A percentile compares a stretch with the other conserved stretches of the same genome.
Evolutionary conservation across 2,113 vertebrate genomes (phyloP).

Genomic region (Electrona antarctica): DNA sequence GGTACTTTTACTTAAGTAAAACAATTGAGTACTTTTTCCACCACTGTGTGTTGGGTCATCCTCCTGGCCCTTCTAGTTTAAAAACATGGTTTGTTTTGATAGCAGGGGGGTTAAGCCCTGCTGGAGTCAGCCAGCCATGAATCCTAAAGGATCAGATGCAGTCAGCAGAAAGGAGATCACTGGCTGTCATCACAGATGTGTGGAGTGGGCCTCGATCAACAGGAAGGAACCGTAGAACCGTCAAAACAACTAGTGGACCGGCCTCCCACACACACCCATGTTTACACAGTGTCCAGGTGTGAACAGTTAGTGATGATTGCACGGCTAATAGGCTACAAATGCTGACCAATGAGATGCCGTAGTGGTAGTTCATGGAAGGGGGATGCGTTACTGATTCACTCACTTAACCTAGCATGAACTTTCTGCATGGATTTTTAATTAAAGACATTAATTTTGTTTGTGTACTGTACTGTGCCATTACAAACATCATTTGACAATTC

Average conservation of each 20-base stretch:
- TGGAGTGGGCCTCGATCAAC: slow-evolving; percentile 28
- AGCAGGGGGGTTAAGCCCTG: neutral
- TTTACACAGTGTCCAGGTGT: too few species aligned
- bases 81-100: slow-evolving; percentile 50
- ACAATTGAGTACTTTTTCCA: neutral
- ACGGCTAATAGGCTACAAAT: too few species aligned
- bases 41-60: neutral
- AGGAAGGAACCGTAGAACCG: slow-evolving; percentile 5
- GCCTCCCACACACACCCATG: slow-evolving; percentile 15
- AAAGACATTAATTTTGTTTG: too few species aligned
- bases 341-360: too few species aligned
- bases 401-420: too few species aligned
- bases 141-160: slow-evolving; percentile 35
- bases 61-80: neutral
- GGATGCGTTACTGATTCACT: too few species aligned
- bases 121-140: slow-evolving; percentile 32
- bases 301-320: too few species aligned
- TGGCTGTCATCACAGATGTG: slow-evolving; percentile 42
- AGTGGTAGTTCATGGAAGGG: too few species aligned
- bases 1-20: too few species aligned
- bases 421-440: too few species aligned
- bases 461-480: too few species aligned
- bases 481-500: too few species aligned
- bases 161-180: slow-evolving; percentile 23
- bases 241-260: neutral